These are phyloP conservation scores for Alouatta palliata DNA, from an alignment of 2,113 vertebrate species.

Conservation along the genomic window DNA sequence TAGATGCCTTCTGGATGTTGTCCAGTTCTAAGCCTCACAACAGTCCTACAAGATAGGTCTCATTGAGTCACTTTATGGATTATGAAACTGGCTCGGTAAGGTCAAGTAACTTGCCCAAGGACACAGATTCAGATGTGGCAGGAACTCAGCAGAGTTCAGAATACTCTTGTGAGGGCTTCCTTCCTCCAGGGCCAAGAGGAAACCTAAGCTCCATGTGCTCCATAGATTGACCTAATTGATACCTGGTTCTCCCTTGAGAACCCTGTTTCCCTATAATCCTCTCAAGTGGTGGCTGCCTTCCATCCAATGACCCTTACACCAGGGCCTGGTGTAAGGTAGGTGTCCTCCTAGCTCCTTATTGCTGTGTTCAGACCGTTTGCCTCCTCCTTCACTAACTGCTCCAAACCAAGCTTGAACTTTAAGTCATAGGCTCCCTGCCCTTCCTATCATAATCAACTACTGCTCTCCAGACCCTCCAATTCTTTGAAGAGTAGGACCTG, in stretches of 20 bases:
- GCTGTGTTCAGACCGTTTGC: background rate
- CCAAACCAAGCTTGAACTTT: background rate
- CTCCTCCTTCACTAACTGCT: background rate
- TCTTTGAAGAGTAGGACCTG: background rate
- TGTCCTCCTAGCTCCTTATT: background rate
- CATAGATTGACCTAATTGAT: background rate
- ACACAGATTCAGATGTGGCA: background rate
- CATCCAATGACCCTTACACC: background rate
- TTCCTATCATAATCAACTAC: background rate
- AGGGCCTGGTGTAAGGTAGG: background rate
- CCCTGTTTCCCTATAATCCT: background rate
- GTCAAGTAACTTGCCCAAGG: background rate
- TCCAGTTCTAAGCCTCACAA: background rate
- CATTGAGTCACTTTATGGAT: background rate
- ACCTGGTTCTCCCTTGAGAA: background rate
- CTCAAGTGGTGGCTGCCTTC: background rate
- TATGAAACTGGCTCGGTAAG: background rate
- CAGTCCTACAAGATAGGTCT: background rate
- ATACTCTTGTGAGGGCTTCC: background rate
- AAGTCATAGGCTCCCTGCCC: background rate
- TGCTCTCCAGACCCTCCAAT: background rate
- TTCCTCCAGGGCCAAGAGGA: background rate
- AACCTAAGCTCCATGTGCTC: background rate
- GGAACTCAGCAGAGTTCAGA: background rate
- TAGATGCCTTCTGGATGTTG: background rate